Evolutionary conservation across 2,888 invertebrate genomes (phyloP), one percentile per base, ranked within the genome.

Genomic region (Synanthedon andrenaeformis): DNA sequence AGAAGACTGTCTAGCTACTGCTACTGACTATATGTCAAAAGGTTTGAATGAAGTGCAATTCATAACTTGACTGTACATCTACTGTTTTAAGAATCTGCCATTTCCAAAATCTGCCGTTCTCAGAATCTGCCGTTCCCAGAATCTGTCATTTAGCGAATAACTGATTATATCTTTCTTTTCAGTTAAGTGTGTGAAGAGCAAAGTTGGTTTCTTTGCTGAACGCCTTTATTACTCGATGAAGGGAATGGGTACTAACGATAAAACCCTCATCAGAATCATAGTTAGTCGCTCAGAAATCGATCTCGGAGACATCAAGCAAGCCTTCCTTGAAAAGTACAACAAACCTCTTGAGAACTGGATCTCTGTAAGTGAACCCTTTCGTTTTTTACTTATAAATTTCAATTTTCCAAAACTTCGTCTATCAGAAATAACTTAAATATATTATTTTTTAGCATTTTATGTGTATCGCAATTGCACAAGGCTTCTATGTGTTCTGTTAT

Each of bases 271-370:
- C 72, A 93, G 97, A 75, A 95, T 98, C 67, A 84, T 97, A 61
- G 96, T 97, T 54, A 95, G 96, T 64, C 92, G 96, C 76, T 94
- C 94, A 55, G 95, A 96, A 89, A 95, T 96, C 66, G 97, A 97
- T 81, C 90, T 97, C 69, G 96, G 95, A 54, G 96, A 96, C 77
- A 96, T 98, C 73, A 97, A 96, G 76, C 92, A 93, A 73, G 96
- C 96, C 60, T 98, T 96, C 89, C 89, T 93, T 66, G 93, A 93
- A 65, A 91, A 91, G 73, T 96, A 93, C 72, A 93, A 92, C 69
- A 96, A 96, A 79, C 89, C 93, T 55, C 82, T 97, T 74, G 96
- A 95, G 72, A 92, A 90, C 68, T 95, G 94, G 93, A 94, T 96
- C 67, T 89, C 93, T 82, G 96, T 96, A 90, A 91, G 92, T 90